Evolutionary conservation across 2,888 invertebrate genomes (phyloP).

Genomic region (Lingula anatina): DNA sequence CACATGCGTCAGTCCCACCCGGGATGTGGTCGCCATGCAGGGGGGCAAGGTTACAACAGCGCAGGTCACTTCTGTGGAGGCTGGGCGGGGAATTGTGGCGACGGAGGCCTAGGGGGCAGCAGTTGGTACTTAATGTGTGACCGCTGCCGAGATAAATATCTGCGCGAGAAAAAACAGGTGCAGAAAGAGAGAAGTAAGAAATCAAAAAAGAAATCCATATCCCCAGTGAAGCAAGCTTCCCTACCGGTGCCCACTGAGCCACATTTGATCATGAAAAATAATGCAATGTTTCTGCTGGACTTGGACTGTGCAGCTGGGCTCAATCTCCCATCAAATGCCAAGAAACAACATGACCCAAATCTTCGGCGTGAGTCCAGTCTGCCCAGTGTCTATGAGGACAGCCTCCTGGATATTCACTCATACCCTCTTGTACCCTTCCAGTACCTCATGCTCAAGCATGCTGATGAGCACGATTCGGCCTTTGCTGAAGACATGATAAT

Average conservation of each 20-base stretch:
- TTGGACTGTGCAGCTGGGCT: slow-evolving; percentile 71
- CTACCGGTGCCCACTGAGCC: slow-evolving; percentile 54
- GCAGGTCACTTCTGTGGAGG: slow-evolving; percentile 81
- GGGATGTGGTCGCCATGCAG: slow-evolving; percentile 82
- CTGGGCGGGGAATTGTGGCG: slow-evolving; percentile 85
- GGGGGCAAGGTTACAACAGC: slow-evolving; percentile 87
- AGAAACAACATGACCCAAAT: slow-evolving; percentile 20
- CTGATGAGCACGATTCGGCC: slow-evolving; percentile 42
- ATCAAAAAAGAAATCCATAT: slow-evolving; percentile 32
- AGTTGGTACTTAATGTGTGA: slow-evolving; percentile 93
- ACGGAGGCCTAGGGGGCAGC: slow-evolving; percentile 69
- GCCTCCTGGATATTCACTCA: slow-evolving; percentile 30
- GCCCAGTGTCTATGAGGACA: slow-evolving; percentile 42
- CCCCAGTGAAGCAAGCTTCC: slow-evolving; percentile 17
- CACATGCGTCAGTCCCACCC: slow-evolving; percentile 88
- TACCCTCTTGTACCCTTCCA: slow-evolving; percentile 45
- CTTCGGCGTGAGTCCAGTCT: slow-evolving; percentile 27
- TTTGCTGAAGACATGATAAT: slow-evolving; percentile 48
- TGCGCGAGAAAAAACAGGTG: slow-evolving; percentile 49
- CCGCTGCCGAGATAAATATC: slow-evolving; percentile 75
- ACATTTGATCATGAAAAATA: slow-evolving; percentile 79
- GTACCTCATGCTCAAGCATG: slow-evolving; percentile 36
- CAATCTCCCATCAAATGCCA: slow-evolving; percentile 35
- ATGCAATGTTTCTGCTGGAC: slow-evolving; percentile 89
- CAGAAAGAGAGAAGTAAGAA: slow-evolving; percentile 49